phyloP scores from a whole-genome alignment of 2,797 vertebrate species.

The Oreochromis grahami region DNA sequence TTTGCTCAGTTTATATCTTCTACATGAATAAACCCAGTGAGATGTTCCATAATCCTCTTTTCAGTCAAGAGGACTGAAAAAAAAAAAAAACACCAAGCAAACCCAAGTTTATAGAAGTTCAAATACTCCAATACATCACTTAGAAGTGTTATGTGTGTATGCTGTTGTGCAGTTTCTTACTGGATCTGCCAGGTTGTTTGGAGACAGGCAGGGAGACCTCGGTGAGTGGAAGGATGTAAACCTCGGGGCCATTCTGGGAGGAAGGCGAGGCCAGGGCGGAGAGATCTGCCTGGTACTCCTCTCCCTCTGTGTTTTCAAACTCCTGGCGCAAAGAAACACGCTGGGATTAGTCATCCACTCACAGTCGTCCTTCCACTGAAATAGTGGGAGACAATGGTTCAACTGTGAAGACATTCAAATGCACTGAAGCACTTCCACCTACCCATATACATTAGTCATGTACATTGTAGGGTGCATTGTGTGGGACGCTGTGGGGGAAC shows the following conservation, averaged over 20 bases:
- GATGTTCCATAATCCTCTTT: neutral
- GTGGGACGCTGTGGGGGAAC: slow-evolving; percentile 8
- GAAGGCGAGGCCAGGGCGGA: slow-evolving; percentile 86
- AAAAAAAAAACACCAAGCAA: neutral
- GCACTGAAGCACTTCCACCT: slow-evolving; percentile 44
- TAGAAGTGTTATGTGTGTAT: neutral
- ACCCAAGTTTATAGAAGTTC: neutral
- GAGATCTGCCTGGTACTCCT: slow-evolving; percentile 85
- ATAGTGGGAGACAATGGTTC: slow-evolving; percentile 55
- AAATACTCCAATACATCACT: neutral
- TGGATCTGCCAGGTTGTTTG: slow-evolving; percentile 92
- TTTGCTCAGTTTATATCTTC: neutral
- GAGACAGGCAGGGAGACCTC: slow-evolving; percentile 93
- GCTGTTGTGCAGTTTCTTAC: slow-evolving; percentile 72
- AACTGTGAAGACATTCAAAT: slow-evolving; percentile 49
- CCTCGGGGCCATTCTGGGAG: slow-evolving; percentile 87
- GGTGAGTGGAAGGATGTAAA: slow-evolving; percentile 94
- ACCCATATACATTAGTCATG: slow-evolving; percentile 49
- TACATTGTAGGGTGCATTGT: slow-evolving; percentile 37
- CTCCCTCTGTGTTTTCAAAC: slow-evolving; percentile 92
- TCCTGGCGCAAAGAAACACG: slow-evolving; percentile 78
- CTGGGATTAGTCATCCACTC: slow-evolving; percentile 60
- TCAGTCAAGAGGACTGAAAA: neutral
- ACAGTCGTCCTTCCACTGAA: slow-evolving; percentile 3
- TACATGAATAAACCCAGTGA: neutral